Conservation (phyloP, 2,113 vertebrate species). For the Chlamydotis undulata region DNA sequence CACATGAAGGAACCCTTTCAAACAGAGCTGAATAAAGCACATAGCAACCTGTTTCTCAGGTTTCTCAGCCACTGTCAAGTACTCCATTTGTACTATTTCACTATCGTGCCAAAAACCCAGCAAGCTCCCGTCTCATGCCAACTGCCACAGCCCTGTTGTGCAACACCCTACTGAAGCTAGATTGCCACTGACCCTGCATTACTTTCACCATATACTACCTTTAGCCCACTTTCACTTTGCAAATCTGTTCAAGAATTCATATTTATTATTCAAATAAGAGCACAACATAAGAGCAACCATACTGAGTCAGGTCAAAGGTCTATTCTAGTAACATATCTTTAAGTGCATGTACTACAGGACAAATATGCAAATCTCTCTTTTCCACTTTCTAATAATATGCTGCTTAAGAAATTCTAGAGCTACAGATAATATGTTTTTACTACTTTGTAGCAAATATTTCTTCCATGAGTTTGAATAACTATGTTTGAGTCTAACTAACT, state of each 20-base stretch:
- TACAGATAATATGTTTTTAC: not conserved
- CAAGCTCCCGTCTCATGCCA: not conserved
- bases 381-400: not conserved
- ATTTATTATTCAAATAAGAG: not conserved
- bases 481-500: not conserved
- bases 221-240: conserved; percentile 28
- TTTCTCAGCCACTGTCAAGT: not conserved
- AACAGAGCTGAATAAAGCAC: not conserved
- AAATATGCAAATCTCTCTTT: not conserved
- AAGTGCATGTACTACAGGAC: not conserved
- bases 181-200: not conserved
- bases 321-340: not conserved
- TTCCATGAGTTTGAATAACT: not conserved
- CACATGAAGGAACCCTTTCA: not conserved
- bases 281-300: not conserved
- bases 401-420: not conserved
- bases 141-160: not conserved
- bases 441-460: not conserved
- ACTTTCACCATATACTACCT: conserved; percentile 43
- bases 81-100: not conserved
- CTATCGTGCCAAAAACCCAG: not conserved
- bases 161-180: not conserved
- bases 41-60: not conserved
- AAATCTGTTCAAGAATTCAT: not conserved
- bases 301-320: not conserved